A percentile compares a stretch with the other conserved stretches of the same genome.
Evolutionary conservation across 2,888 invertebrate genomes (phyloP).

Genomic region (Drosophila cognata): DNA sequence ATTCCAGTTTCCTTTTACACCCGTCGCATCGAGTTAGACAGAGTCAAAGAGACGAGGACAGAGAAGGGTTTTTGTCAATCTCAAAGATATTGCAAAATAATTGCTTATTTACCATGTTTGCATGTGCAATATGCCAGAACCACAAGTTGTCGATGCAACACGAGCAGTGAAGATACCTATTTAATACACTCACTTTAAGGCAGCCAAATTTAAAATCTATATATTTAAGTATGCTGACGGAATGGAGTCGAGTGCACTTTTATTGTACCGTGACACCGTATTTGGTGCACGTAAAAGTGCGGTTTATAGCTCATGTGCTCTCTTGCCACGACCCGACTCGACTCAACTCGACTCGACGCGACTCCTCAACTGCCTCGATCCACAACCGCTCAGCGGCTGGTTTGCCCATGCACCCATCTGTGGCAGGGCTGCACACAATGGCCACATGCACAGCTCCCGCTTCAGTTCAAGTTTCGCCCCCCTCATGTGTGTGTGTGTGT

Average conservation of each 20-base stretch:
- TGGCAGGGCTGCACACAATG: constrained; percentile 41
- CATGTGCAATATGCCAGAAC: constrained; percentile 6
- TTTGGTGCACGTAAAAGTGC: constrained; percentile 68
- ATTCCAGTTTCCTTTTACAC: constrained; percentile 28
- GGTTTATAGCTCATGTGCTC: constrained; percentile 71
- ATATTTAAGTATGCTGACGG: neutral
- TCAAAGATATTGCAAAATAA: constrained; percentile 61
- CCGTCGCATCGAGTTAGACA: constrained; percentile 14
- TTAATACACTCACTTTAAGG: constrained; percentile 12
- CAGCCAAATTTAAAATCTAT: constrained; percentile 36
- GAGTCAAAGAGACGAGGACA: neutral
- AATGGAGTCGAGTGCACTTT: constrained; percentile 36
- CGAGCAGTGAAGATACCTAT: too few species aligned
- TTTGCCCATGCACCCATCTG: constrained; percentile 25
- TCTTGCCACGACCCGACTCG: constrained; percentile 21
- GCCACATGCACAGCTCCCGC: constrained; percentile 40
- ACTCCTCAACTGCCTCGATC: constrained; percentile 28
- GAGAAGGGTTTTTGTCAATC: constrained; percentile 56
- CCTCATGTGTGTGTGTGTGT: neutral
- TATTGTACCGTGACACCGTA: constrained; percentile 32
- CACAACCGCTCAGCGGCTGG: constrained; percentile 1
- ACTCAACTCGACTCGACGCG: neutral
- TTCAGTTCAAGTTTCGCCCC: constrained; percentile 8
- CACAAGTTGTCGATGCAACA: neutral
- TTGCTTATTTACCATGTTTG: constrained; percentile 53